These are phyloP conservation scores for Loripinus fragilis DNA, from an alignment of 2,888 invertebrate species.

Conservation along the genomic window DNA sequence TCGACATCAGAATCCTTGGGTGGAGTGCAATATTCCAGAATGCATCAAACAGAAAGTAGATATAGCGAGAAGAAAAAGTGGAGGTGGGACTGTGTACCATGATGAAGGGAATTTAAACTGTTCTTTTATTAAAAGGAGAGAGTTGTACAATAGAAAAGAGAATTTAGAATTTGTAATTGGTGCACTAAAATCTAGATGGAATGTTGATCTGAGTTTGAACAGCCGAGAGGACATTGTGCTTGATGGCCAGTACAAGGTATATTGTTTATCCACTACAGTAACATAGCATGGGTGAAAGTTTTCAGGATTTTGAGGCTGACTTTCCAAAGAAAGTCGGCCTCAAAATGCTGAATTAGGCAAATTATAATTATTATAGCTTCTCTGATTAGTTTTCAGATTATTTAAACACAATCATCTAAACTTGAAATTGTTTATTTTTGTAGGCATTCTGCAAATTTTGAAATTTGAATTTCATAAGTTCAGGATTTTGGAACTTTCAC, in stretches of 20 bases:
- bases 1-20: slow-evolving; percentile 98
- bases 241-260: slow-evolving; percentile 85
- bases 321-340: too few relatives aligned
- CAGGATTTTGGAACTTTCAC: too few relatives aligned
- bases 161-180: slow-evolving; percentile 94
- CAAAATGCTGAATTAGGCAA: too few relatives aligned
- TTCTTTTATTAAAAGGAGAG: slow-evolving; percentile 94
- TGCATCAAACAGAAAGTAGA: slow-evolving; percentile 88
- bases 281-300: too few relatives aligned
- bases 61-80: slow-evolving; percentile 95
- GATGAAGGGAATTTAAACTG: slow-evolving; percentile 90
- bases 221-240: slow-evolving; percentile 94
- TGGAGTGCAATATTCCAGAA: slow-evolving; percentile 92
- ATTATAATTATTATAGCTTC: too few relatives aligned
- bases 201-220: slow-evolving; percentile 90
- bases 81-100: slow-evolving; percentile 98
- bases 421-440: too few relatives aligned
- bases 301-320: too few relatives aligned
- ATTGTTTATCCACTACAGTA: too few relatives aligned
- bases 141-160: slow-evolving; percentile 92
- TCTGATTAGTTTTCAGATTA: too few relatives aligned
- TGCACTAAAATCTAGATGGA: slow-evolving; percentile 92
- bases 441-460: too few relatives aligned
- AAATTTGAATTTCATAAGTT: too few relatives aligned
- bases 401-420: too few relatives aligned